A percentile compares a stretch with the other conserved stretches of the same genome.
Conservation (phyloP, 1,140 invertebrate genomes). For the Danaus melanippus region DNA sequence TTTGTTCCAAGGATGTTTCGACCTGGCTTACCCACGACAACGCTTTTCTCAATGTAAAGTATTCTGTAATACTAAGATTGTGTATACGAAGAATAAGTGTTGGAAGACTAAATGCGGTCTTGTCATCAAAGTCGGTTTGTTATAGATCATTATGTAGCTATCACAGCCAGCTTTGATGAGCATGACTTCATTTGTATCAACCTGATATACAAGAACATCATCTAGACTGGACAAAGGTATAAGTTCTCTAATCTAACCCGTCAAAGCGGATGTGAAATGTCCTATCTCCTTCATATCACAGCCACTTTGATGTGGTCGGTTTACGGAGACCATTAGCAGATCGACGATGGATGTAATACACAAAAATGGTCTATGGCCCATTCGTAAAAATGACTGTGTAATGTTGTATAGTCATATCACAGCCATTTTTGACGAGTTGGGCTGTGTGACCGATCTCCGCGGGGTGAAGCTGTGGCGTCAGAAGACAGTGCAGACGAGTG, state of each 20-base stretch:
- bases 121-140: conserved; percentile 69
- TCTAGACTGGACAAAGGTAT: conserved; percentile 1
- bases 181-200: conserved; percentile 44
- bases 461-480: conserved; percentile 1
- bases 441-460: conserved; percentile 31
- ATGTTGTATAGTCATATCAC: conserved; percentile 56
- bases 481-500: conserved; percentile 16
- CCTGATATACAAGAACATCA: conserved; percentile 11
- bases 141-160: conserved; percentile 61
- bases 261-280: conserved; percentile 70
- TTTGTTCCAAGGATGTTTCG: too few relatives aligned
- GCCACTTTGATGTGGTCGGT: conserved; percentile 71
- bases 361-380: conserved; percentile 38
- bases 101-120: conserved; percentile 37
- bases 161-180: conserved; percentile 73
- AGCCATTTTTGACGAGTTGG: conserved; percentile 71
- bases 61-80: too few relatives aligned
- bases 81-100: not conserved
- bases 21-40: too few relatives aligned
- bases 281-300: conserved; percentile 61
- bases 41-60: too few relatives aligned
- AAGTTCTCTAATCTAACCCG: conserved; percentile 57
- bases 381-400: conserved; percentile 65
- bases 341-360: not conserved
- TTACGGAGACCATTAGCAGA: conserved; percentile 41